Conservation (phyloP, 2,888 invertebrate species). For the Dendrolimus houi region DNA sequence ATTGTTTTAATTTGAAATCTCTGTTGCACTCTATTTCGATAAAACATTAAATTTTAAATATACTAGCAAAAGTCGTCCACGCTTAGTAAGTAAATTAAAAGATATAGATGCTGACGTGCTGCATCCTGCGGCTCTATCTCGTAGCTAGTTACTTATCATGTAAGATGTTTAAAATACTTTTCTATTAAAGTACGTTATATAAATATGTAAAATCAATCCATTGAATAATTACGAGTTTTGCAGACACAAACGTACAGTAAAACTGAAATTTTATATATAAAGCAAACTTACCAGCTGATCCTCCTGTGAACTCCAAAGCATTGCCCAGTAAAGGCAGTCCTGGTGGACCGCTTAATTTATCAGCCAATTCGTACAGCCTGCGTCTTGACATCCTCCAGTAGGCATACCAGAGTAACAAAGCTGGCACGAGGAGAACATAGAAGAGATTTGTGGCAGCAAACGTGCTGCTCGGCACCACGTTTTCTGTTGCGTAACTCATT, state of each 20-base stretch:
- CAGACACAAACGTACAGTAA: no score
- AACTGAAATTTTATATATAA: background rate
- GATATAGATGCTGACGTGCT: no score
- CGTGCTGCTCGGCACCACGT: constrained; percentile 54
- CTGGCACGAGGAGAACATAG: constrained; percentile 83
- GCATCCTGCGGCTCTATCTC: no score
- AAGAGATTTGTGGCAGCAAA: constrained; percentile 82
- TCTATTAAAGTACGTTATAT: no score
- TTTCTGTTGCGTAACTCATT: constrained; percentile 62
- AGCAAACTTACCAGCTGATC: constrained; percentile 79
- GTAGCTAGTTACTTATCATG: no score
- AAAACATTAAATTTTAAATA: no score
- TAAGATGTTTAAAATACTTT: no score
- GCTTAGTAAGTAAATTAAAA: no score
- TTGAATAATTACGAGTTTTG: no score
- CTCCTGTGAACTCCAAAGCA: constrained; percentile 83
- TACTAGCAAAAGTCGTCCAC: no score
- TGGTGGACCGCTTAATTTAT: constrained; percentile 82
- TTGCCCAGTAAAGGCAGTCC: constrained; percentile 86
- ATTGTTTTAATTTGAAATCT: no score
- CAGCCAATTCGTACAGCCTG: constrained; percentile 82
- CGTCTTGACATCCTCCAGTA: constrained; percentile 87
- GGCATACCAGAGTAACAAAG: constrained; percentile 81
- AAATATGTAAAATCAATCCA: background rate
- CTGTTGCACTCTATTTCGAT: no score